phyloP scores from a whole-genome alignment of 30 jellyfish, hydroid and myxozoan species.

The Aurelia aurita region DNA sequence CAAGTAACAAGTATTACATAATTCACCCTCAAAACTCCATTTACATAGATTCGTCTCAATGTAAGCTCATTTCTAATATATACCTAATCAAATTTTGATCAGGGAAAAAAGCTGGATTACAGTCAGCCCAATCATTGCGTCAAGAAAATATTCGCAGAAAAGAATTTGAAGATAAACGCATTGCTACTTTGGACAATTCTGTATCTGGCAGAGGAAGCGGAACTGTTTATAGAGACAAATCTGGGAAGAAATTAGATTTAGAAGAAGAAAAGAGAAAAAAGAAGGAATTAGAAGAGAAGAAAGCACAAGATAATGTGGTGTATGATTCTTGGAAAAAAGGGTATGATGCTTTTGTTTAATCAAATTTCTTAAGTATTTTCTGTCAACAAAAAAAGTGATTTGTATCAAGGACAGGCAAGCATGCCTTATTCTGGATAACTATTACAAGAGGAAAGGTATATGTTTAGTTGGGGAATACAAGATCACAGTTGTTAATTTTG shows the following conservation, averaged over 20 bases:
- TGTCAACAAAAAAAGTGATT: not conserved
- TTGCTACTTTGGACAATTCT: slow-evolving; percentile 52
- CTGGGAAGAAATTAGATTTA: slow-evolving; percentile 88
- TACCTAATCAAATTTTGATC: too few species aligned
- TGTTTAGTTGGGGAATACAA: too few species aligned
- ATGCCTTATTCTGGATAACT: not conserved
- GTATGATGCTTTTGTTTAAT: slow-evolving; percentile 36
- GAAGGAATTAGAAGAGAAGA: slow-evolving; percentile 78
- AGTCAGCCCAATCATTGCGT: slow-evolving; percentile 67
- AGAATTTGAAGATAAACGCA: slow-evolving; percentile 44
- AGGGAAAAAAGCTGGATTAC: slow-evolving; percentile 85
- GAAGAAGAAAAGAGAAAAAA: slow-evolving; percentile 70
- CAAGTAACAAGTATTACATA: too few species aligned
- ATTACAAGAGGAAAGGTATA: too few species aligned
- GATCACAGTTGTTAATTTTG: too few species aligned
- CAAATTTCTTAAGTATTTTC: too few species aligned
- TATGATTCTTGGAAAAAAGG: slow-evolving; percentile 97
- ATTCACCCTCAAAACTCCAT: too few species aligned
- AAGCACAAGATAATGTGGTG: slow-evolving; percentile 65
- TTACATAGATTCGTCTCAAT: too few species aligned
- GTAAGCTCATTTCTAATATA: too few species aligned
- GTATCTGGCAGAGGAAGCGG: slow-evolving; percentile 86
- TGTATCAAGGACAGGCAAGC: not conserved
- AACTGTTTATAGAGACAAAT: slow-evolving; percentile 90
- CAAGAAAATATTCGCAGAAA: slow-evolving; percentile 73